A percentile compares a stretch with the other conserved stretches of the same genome.
Evolutionary conservation across 2,113 vertebrate species (phyloP).

Genomic region (Limnothrissa miodon): DNA sequence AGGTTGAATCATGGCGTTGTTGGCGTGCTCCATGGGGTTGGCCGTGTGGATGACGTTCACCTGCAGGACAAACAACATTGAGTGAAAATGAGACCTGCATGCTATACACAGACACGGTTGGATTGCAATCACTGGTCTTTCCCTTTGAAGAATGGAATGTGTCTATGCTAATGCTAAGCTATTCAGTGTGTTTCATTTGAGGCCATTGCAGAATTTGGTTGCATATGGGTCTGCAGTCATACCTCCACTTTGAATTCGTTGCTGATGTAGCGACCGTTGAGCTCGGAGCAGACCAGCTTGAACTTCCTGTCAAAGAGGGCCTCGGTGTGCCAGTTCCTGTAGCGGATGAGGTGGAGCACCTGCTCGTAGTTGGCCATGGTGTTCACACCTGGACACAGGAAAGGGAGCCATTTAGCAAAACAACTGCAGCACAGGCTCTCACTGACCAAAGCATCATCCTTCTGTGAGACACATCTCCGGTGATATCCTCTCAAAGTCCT

Average conservation of each 20-base stretch:
- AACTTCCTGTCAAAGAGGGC: slow-evolving; percentile 94
- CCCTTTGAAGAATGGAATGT: neutral
- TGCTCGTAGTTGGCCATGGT: slow-evolving; percentile 95
- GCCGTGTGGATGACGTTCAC: slow-evolving; percentile 95
- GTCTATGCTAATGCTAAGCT: too few relatives aligned
- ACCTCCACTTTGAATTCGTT: slow-evolving; percentile 97
- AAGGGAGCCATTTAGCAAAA: neutral
- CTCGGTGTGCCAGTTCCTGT: slow-evolving; percentile 88
- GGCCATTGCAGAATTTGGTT: neutral
- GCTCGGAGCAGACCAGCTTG: slow-evolving; percentile 91
- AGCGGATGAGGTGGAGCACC: slow-evolving; percentile 85
- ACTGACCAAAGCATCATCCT: neutral
- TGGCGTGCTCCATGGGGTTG: slow-evolving; percentile 82
- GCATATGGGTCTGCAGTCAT: slow-evolving; percentile 42
- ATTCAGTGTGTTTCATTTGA: neutral
- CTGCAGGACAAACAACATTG: slow-evolving; percentile 59
- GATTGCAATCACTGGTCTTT: neutral
- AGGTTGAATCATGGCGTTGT: slow-evolving; percentile 86
- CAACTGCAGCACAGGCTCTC: neutral
- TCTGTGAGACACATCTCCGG: neutral
- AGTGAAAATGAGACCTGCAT: neutral
- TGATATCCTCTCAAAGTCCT: neutral
- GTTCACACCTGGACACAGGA: slow-evolving; percentile 79
- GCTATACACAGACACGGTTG: neutral
- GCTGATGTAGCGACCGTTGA: slow-evolving; percentile 96